Evolutionary conservation across 2,113 vertebrate species (phyloP), one percentile per base, ranked within the genome.

Genomic region (Oncorhynchus gorbuscha): DNA sequence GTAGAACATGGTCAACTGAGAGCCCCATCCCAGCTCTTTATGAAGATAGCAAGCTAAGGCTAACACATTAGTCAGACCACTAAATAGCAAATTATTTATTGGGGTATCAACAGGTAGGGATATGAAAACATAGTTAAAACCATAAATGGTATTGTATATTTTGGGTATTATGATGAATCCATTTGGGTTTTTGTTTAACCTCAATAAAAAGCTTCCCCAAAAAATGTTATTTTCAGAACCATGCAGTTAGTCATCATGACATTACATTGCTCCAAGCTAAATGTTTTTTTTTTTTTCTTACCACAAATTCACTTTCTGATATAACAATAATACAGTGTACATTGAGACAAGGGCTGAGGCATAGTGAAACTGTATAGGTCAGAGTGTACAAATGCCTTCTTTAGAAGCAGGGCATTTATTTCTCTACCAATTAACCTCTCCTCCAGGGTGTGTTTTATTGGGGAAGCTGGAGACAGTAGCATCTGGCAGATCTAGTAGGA

Each of bases 11-110:
- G 83, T 85, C 84, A 87, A 75, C 85, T 77, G 82, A 87, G 85
- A 88, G 84, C 80, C 70, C 49, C 76, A 85, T 91, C 91, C 91
- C 78, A 83, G 84, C 82, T 89, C 89, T 92, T 89, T 92, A 88
- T 85, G 85, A 71, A 88, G 86, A 87, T 75, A 48, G 51, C 51
- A 5, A 28, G 76, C 81, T 64, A 83, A 73, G 48, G 67, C 83
- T 75, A 72, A 85, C 83, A 84, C 85, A 89, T 91, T 92, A 90
- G 87, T 89, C 84, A 79, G 79, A 35, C 65, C 81, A 18, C 79
- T 81, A 80, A 84, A 85, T 78, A 79, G 70, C 66, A 71, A 59
- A 67, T 59, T 79, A 85, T 81, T 81, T 79, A 79, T 65, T 74
- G 12, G 6, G 32, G 79, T 76, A 59, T 32, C 30, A 68, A 64